Evolutionary conservation across 2,888 invertebrate genomes (phyloP).

Genomic region (Cantharis flavilabris): DNA sequence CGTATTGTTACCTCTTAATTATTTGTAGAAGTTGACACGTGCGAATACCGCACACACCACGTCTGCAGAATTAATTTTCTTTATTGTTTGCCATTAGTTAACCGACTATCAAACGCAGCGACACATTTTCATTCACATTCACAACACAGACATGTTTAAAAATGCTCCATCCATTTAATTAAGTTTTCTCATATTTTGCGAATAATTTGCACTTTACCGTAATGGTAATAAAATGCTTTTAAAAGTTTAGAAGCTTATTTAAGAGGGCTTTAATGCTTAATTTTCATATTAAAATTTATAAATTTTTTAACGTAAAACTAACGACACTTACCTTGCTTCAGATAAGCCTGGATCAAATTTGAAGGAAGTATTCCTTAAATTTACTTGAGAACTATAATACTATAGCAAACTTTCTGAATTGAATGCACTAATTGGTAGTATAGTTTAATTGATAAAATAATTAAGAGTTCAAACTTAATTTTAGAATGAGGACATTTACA

Average conservation of each 20-base stretch:
- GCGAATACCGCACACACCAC: slow-evolving; percentile 9
- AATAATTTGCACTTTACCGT: slow-evolving; percentile 8
- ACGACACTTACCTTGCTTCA: slow-evolving; percentile 26
- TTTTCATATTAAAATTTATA: slow-evolving; percentile 28
- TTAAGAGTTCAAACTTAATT: background rate
- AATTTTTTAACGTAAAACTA: slow-evolving; percentile 27
- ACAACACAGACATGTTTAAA: background rate
- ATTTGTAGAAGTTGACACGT: slow-evolving; percentile 25
- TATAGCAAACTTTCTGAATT: background rate
- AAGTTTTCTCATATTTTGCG: background rate
- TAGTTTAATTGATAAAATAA: background rate
- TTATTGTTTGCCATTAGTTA: slow-evolving; percentile 17
- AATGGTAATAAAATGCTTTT: slow-evolving; percentile 27
- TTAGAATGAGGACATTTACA: background rate
- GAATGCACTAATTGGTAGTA: background rate
- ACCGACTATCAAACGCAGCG: background rate
- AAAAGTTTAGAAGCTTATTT: slow-evolving; percentile 26
- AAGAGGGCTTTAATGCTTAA: slow-evolving; percentile 27
- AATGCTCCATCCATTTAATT: background rate
- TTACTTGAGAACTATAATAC: background rate
- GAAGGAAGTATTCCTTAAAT: background rate
- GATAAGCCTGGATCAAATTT: slow-evolving; percentile 26
- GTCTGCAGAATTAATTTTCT: slow-evolving; percentile 21
- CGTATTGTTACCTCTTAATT: slow-evolving; percentile 30
- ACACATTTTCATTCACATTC: background rate